Base-by-base conservation (phyloP, 92 coral and sea anemone genomes). In the Parazoanthus swiftii region DNA sequence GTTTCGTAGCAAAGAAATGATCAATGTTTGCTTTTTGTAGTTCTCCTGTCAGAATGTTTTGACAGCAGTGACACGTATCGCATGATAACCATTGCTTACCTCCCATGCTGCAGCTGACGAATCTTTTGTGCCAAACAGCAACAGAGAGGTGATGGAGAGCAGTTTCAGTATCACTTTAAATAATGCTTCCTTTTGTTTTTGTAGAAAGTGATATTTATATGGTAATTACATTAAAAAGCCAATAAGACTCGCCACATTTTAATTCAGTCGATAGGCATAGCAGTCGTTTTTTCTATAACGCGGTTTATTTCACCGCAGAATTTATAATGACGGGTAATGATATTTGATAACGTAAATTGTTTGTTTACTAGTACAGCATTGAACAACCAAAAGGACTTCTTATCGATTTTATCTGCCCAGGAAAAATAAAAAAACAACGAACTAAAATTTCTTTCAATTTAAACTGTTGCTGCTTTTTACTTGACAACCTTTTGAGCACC, bases 1-100 rank as follows among this genome's bases (percentile, higher is more conserved):
- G 48, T 1, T 58, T 37, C 63, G 85, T 81, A 63, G 16, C 54
- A 37, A 38, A 59, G 73, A 20, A 36, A 81, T 38, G 35, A 13
- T 38, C 20, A 4, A 36, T 81, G 38, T 81, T 81, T 81, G 50
- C 6, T 33, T 81, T 63, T 8, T 6, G 44, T 4, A 35, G 51
- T 38, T 15, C 16, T 48, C 36, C 85, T 59, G 85, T 63, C 74
- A 81, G 35, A 63, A 9, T 81, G 85, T 54, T 81, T 58, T 81
- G 33, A 21, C 26, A 59, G 54, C 39, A 58, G 20, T 37, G 74
- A 38, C 85, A 23, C 56, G 10, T 54, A 80, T 6, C n/a, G 21
- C 73, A 80, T 58, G 7, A 80, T 23, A 54, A 56, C 71, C 21
- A 26, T 81, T 63, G 42, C 51, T 14, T 18, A 59, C 68, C 25